Evolutionary conservation across 2,797 vertebrate genomes (phyloP), one percentile per base, ranked within the genome.

Genomic region (Malurus leucopterus): DNA sequence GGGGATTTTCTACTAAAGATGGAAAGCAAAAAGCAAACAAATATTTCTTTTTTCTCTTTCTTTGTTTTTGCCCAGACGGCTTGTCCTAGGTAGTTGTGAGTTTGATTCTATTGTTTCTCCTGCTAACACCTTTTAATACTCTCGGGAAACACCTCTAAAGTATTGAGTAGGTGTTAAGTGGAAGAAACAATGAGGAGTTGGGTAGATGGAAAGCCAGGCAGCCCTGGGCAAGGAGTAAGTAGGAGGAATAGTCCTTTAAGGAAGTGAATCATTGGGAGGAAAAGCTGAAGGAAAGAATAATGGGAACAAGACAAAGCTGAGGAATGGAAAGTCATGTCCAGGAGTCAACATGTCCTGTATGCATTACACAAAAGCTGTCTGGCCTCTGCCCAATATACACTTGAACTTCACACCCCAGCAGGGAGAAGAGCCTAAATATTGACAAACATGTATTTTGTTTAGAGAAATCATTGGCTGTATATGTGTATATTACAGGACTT

Each of bases 111-210:
- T 92, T 93, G 80, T 95, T 95, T 85, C 58, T 95, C 15, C 40
- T 44, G 27, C 73, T 73, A 61, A 81, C 76, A 92, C 78, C 75
- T 95, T 94, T 73, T 85, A 79, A 88, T 91, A 72, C 58, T 77
- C 53, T 57, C 67, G 90, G 65, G 92, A 94, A 92, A 90, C 63
- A 90, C 87, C 93, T 91, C 76, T 89, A 4, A 93, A 84, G 71
- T 29, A 43, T n/a, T 91, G 91, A 93, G 80, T 89, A 76, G 92
- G 88, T 93, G 70, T 77, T 85, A 85, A 90, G 88, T 69, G 78
- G 74, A 68, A 86, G 86, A 61, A 89, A 88, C 84, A 86, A 92
- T 87, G 91, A 46, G 11, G 76, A 77, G 65, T 9, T 84, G 77
- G 75, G 72, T 94, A 27, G 67, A 8, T 34, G 77, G 88, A 74